phyloP scores from a whole-genome alignment of 2,888 invertebrate species.

The Synergus itoensis region DNA sequence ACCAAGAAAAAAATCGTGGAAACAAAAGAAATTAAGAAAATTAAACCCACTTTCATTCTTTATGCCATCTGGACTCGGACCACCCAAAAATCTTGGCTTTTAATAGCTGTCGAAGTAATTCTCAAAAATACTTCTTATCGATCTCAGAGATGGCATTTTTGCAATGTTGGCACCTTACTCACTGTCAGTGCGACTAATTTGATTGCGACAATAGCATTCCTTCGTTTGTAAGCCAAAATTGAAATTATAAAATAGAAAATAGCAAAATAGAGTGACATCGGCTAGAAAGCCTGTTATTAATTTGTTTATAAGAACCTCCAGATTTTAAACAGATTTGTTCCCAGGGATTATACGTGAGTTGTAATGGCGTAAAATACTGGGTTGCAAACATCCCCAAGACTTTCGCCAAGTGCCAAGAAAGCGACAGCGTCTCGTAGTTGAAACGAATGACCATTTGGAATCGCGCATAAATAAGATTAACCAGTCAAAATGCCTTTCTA shows the following conservation, averaged over 20 bases:
- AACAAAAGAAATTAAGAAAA: constrained; percentile 2
- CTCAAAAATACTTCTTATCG: background rate
- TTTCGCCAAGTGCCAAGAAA: constrained; percentile 37
- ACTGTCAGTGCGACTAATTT: background rate
- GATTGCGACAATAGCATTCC: background rate
- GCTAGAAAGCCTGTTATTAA: background rate
- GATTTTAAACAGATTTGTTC: constrained; percentile 28
- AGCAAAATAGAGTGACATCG: background rate
- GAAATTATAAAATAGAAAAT: background rate
- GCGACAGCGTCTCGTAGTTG: constrained; percentile 35
- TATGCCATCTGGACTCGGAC: background rate
- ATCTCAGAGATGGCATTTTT: background rate
- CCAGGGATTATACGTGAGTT: constrained; percentile 28
- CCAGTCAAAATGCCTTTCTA: constrained; percentile 39
- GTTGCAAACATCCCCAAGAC: constrained; percentile 33
- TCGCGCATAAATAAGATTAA: constrained; percentile 37
- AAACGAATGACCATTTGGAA: constrained; percentile 36
- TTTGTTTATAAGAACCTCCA: background rate
- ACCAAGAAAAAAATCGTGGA: background rate
- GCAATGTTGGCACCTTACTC: background rate
- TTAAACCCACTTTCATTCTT: background rate
- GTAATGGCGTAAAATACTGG: constrained; percentile 30
- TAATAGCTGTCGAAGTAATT: background rate
- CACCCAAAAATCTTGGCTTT: background rate
- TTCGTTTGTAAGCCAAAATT: background rate